Conservation (phyloP, 2,113 vertebrate genomes). For the Cyprinodon tularosa region DNA sequence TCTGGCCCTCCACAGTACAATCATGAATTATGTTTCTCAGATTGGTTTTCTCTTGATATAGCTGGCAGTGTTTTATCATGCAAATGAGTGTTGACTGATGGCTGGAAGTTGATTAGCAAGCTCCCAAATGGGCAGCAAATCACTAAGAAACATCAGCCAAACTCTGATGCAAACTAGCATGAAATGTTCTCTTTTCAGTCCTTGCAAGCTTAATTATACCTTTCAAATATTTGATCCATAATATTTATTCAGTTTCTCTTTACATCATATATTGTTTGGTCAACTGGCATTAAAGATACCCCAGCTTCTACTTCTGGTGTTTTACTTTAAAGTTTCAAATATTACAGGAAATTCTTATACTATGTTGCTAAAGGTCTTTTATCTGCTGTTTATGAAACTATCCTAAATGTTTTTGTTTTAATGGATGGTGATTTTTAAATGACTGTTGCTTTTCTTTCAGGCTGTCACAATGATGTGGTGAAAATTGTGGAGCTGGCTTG, state of each 20-base stretch:
- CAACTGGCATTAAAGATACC: background rate
- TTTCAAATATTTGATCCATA: constrained; percentile 11
- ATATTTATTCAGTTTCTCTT: background rate
- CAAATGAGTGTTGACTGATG: constrained; percentile 73
- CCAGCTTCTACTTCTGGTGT: constrained; percentile 5
- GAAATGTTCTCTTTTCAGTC: constrained; percentile 33
- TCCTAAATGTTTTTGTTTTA: background rate
- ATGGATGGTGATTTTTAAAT: background rate
- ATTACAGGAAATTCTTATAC: background rate
- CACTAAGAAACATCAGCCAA: constrained; percentile 40
- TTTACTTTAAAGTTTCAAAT: background rate
- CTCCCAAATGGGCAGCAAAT: constrained; percentile 70
- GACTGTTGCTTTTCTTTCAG: constrained; percentile 67
- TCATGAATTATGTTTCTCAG: constrained; percentile 72
- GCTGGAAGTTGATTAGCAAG: constrained; percentile 69
- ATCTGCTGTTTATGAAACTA: background rate
- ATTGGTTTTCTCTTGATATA: constrained; percentile 70
- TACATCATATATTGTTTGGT: background rate
- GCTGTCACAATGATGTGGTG: constrained; percentile 93
- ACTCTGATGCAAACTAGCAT: constrained; percentile 19
- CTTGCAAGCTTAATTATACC: constrained; percentile 2
- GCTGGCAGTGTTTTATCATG: constrained; percentile 72
- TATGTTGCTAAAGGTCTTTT: background rate
- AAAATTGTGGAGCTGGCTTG: constrained; percentile 95
- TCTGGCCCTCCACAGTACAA: constrained; percentile 40